Conservation (phyloP, 2,113 vertebrate genomes). For the Plecturocebus donacophilus region DNA sequence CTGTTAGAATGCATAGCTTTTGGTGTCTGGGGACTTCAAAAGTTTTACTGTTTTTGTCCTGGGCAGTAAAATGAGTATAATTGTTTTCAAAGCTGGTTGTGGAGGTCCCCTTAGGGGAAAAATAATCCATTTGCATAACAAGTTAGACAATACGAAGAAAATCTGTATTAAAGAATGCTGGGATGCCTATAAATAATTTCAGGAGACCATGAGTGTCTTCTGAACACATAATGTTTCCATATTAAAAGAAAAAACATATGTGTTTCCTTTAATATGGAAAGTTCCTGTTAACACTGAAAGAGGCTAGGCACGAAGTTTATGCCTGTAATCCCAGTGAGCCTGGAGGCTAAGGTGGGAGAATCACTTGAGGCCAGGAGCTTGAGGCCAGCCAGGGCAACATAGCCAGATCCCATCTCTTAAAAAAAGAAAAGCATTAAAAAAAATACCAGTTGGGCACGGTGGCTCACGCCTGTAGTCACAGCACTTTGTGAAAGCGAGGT, state of each 20-base stretch:
- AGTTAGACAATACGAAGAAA: background rate
- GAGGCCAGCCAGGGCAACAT: too few relatives aligned
- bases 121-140: background rate
- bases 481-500: too few relatives aligned
- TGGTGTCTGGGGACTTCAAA: constrained; percentile 47
- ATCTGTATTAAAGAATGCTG: background rate
- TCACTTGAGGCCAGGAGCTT: too few relatives aligned
- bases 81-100: background rate
- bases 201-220: background rate
- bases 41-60: constrained; percentile 25
- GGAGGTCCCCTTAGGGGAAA: background rate
- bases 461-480: too few relatives aligned
- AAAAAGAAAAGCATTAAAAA: too few relatives aligned
- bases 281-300: background rate
- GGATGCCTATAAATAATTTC: background rate
- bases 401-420: too few relatives aligned
- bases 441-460: too few relatives aligned
- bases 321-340: too few relatives aligned
- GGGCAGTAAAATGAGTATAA: background rate
- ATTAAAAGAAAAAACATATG: background rate
- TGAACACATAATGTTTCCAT: too few relatives aligned
- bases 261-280: background rate
- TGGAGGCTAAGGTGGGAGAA: too few relatives aligned
- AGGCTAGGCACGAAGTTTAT: background rate
- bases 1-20: background rate